Base-by-base conservation (phyloP, 2,888 invertebrate genomes). In the Adelphocoris suturalis region DNA sequence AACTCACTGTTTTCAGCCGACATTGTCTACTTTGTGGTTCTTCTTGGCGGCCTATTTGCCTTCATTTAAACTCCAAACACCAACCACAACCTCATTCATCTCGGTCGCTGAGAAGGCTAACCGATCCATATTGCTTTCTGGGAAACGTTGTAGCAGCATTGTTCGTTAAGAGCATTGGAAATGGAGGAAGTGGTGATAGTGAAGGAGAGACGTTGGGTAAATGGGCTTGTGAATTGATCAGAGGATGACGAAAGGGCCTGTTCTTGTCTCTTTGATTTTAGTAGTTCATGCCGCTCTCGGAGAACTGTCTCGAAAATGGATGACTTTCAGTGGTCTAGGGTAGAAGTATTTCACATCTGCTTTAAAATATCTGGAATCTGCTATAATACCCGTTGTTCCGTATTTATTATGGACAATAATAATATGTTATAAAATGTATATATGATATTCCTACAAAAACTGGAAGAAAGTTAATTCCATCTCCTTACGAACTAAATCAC, bases 61-160 rank as follows among this genome's bases (percentile, higher is more conserved):
- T 16, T 57, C 57, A 57, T n/a, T 57, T 14, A 5, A 16, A 5
- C 14, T n/a, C 16, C 57, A 16, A 81, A 28, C 19, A 14, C 81
- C 81, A 4, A 7, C 80, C 9, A 27, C 48, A 19, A 16, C 52
- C 52, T n/a, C 52, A 82, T 27, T 82, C 52, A 52, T 82, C 52
- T 82, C 52, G 52, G 82, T 52, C 82, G 48, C 52, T 11, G 47
- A 47, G 82, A 9, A 48, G 13, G 48, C 52, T 27, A 55, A 82
- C 52, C 82, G 27, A 82, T 82, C 82, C 82, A 82, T 82, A 82
- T 82, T 82, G 82, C 52, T 52, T 52, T 52, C 82, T 14, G 48
- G 7, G 48, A 27, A 23, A 68, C 68, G 68, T 68, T 68, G 68
- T 27, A 3, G 68, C 23, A 68, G 23, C 68, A 68, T 68, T 13